These are phyloP conservation scores for Zaprionus bogoriensis DNA, from an alignment of 2,888 invertebrate species.

Conservation along the genomic window DNA sequence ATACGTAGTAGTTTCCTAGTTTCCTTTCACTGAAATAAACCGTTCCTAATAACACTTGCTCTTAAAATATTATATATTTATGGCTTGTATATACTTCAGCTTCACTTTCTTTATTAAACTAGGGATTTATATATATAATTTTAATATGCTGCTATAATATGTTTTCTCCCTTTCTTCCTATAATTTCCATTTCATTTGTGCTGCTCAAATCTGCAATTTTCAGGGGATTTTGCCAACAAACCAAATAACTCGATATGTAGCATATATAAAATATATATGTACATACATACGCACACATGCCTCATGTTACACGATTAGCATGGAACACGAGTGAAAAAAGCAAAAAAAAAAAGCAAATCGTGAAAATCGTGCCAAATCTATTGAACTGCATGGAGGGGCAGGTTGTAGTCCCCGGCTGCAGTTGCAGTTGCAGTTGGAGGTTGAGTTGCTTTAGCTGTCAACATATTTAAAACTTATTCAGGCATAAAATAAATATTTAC, in stretches of 20 bases:
- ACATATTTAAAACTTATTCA: constrained; percentile 77
- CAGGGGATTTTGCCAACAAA: constrained; percentile 20
- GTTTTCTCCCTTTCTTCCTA: no score
- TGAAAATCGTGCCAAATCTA: constrained; percentile 26
- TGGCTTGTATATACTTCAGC: no score
- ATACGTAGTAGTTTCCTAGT: no score
- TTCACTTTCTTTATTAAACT: no score
- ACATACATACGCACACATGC: constrained; percentile 14
- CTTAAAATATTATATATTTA: no score
- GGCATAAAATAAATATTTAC: constrained; percentile 74
- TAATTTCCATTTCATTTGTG: neutral
- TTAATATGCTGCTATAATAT: no score
- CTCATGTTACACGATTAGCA: no score
- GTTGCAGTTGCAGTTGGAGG: constrained; percentile 30
- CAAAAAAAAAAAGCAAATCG: neutral
- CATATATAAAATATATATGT: constrained; percentile 1
- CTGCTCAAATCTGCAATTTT: constrained; percentile 14
- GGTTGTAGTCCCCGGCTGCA: no score
- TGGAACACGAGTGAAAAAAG: no score
- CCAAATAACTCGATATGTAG: neutral
- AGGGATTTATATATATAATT: neutral
- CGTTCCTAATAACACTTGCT: no score
- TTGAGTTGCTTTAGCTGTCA: constrained; percentile 17
- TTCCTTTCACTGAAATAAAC: no score
- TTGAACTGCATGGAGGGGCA: constrained; percentile 31